Percentiles rank a stretch among this genome's conserved stretches.
Conservation (phyloP, 2,113 vertebrate genomes). For the Oxygymnocypris stewartii region DNA sequence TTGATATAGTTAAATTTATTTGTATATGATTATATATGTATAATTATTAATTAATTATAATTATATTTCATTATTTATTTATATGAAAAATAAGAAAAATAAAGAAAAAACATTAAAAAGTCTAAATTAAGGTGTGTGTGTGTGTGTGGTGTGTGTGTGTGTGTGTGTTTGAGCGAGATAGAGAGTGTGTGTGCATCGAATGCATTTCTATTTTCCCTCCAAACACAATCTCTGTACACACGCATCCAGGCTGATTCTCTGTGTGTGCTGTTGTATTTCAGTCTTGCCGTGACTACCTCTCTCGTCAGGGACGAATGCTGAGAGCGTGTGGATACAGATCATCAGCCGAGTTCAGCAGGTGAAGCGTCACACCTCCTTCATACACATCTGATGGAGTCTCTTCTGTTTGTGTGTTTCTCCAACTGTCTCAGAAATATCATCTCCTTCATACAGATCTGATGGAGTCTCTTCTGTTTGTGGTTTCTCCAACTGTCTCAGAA, state of each 20-base stretch:
- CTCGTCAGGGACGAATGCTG: conserved; percentile 76
- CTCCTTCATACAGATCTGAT: not conserved
- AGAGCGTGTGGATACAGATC: conserved; percentile 75
- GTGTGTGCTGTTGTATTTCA: conserved; percentile 52
- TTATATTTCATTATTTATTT: too few species aligned
- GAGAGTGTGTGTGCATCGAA: not conserved
- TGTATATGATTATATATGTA: too few species aligned
- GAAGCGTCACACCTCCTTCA: conserved; percentile 18
- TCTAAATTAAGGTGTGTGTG: too few species aligned
- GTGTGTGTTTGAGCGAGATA: too few species aligned
- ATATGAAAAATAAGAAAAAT: too few species aligned
- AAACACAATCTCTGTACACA: not conserved
- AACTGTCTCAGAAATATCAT: too few species aligned
- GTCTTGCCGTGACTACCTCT: conserved; percentile 79
- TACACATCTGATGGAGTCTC: too few species aligned
- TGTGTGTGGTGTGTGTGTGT: too few species aligned
- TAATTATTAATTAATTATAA: too few species aligned
- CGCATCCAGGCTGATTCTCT: not conserved
- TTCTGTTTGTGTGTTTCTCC: too few species aligned
- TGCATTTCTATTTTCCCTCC: not conserved
- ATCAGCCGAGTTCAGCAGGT: conserved; percentile 74
- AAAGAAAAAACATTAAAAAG: too few species aligned
- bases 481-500: not conserved
- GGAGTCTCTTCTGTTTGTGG: not conserved
- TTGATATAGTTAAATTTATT: too few species aligned